Base-by-base conservation (phyloP, 2,888 invertebrate genomes). In the Lysandra coridon region DNA sequence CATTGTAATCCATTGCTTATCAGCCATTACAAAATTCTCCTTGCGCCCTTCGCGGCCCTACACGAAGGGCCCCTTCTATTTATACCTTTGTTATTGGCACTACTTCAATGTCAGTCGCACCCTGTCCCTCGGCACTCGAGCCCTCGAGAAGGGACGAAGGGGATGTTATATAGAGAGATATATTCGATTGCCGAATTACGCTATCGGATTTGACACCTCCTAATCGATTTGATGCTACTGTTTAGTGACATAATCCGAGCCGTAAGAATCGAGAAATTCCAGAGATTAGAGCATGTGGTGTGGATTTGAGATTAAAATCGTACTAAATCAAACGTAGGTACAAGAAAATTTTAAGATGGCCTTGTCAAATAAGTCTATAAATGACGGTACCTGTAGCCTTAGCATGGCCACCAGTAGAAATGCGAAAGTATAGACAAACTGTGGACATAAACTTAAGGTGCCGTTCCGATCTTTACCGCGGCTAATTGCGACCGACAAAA, bases 71-170 rank as follows among this genome's bases (percentile, higher is more conserved):
- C 93, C 92, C 90, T 87, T 88, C 94, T 93, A 93, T 94, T 95
- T 95, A 94, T 95, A 92, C 94, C 93, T 90, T 92, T 88, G 93
- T 95, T 95, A 95, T 95, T 94, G 95, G 92, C 95, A 95, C 95
- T 95, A 94, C 95, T 95, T 95, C 95, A 95, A 93, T 95, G 95
- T 95, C 95, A 95, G 91, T 87, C 94, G 94, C 95, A 95, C 94
- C 95, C 95, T 92, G 90, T 89, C 91, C 91, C 88, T 88, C 82
- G 87, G 89, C 88, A 44, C 74, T 57, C 76, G 53, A 76, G 17
- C 30, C 76, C 30, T 17, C 33, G 57, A 33, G 76, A 53, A 14
- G 76, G 53, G 10, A 92, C 90, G 88, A 91, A 0, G 57, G 57
- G 57, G 17, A 57, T 17, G 93, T 93, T 94, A 93, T 93, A 93